These are phyloP conservation scores for Lithobates pipiens DNA, from an alignment of 2,797 vertebrate species.

Conservation along the genomic window DNA sequence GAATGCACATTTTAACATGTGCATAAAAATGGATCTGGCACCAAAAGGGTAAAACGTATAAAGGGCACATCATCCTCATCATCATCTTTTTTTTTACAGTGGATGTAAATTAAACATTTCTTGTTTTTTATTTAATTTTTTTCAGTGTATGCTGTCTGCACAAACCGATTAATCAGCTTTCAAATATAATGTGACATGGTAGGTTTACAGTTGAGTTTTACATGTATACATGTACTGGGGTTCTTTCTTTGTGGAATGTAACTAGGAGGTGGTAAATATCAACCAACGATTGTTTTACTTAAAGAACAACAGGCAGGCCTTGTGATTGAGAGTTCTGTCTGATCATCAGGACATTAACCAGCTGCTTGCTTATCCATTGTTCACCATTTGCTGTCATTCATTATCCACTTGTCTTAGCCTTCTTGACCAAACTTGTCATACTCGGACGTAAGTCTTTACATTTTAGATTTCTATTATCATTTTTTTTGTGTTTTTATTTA, in stretches of 20 bases:
- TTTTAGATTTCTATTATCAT: background rate
- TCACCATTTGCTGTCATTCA: slow-evolving; percentile 35
- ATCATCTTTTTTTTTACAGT: background rate
- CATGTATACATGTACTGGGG: background rate
- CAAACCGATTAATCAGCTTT: background rate
- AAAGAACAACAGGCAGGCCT: background rate
- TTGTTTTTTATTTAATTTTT: background rate
- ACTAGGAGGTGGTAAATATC: background rate
- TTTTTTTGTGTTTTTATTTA: background rate
- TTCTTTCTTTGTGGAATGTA: background rate
- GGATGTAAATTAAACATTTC: background rate
- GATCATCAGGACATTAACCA: slow-evolving; percentile 28
- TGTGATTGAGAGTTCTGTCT: slow-evolving; percentile 24
- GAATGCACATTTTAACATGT: too few species aligned
- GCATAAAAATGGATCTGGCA: too few species aligned
- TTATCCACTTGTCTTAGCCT: slow-evolving; percentile 21
- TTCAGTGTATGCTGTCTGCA: background rate
- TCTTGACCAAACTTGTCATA: slow-evolving; percentile 1
- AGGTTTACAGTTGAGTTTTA: background rate
- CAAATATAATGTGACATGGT: background rate
- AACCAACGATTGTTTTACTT: background rate
- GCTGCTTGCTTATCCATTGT: slow-evolving; percentile 28
- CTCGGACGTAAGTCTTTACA: background rate
- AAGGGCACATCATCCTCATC: background rate
- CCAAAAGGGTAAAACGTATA: background rate